Evolutionary conservation across 2,113 vertebrate species (phyloP), one percentile per base, ranked within the genome.

Genomic region (Labrus mixtus): DNA sequence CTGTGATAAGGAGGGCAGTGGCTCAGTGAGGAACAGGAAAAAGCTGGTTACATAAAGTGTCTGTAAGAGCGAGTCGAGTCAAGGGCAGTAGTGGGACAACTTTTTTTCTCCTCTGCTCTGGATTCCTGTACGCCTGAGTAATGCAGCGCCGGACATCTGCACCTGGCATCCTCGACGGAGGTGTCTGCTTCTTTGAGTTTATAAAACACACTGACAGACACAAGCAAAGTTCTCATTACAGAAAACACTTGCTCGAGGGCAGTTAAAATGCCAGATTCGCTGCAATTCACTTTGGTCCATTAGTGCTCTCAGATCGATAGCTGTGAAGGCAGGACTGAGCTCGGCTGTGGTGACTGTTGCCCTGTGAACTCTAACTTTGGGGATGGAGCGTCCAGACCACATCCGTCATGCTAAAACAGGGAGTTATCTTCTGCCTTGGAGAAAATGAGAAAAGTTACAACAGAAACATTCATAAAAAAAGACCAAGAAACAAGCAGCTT

Each of bases 241-340:
- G 19, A 33, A 60, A 61, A 25, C 59, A 22, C 45, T 33, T 1
- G 25, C 76, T 70, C 1, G 37, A 22, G 78, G 80, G 79, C 9
- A 45, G 68, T 74, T 73, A 23, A 63, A 84, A 22, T 29, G 75
- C 65, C 74, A 70, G n/a, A 25, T 43, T 53, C 10, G 19, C 45
- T 76, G 58, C 48, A 75, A 39, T 62, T 81, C 54, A 73, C 50
- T 46, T 68, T 68, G 78, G 56, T 71, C 87, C 81, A 55, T 87
- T 82, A 85, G 81, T 65, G 48, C 69, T 72, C 45, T 6, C 46
- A 17, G 45, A 84, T 92, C 90, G 76, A 90, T 91, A 91, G 88
- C 89, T 76, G 81, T 91, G 86, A 84, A 53, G 61, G 61, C 78
- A 48, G 69, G 81, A 25, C 51, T 68, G 76, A 50, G 81, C 67